phyloP scores from a whole-genome alignment of 1,140 invertebrate species.

The Phortica variegata region DNA sequence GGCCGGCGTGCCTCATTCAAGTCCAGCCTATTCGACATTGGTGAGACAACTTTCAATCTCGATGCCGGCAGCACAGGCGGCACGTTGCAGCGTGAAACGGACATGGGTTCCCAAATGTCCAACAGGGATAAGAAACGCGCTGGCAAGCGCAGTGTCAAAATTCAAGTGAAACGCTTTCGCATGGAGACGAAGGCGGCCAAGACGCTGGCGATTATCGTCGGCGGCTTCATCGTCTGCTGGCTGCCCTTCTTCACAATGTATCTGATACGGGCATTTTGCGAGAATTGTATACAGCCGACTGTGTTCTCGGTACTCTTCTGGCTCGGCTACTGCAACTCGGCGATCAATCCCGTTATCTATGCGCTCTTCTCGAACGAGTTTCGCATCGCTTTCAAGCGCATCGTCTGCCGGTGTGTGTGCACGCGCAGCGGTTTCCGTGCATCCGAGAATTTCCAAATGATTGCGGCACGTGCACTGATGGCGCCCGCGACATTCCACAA shows the following conservation, averaged over 20 bases:
- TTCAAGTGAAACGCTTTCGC: slow-evolving; percentile 65
- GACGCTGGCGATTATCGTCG: slow-evolving; percentile 87
- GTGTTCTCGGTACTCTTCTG: slow-evolving; percentile 84
- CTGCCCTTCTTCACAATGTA: slow-evolving; percentile 88
- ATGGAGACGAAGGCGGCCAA: slow-evolving; percentile 87
- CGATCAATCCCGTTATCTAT: slow-evolving; percentile 84
- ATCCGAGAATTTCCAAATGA: slow-evolving; percentile 56
- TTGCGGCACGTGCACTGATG: slow-evolving; percentile 48
- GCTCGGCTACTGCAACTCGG: slow-evolving; percentile 91
- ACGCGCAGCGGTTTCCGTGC: slow-evolving; percentile 53
- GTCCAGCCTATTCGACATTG: slow-evolving; percentile 48
- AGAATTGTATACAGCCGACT: slow-evolving; percentile 67
- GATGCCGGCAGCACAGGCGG: slow-evolving; percentile 13
- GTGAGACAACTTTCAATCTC: slow-evolving; percentile 46
- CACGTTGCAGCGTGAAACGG: slow-evolving; percentile 18
- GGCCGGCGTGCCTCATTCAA: slow-evolving; percentile 37
- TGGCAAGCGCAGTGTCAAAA: slow-evolving; percentile 58
- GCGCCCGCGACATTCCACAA: slow-evolving; percentile 54
- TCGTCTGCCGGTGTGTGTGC: slow-evolving; percentile 66
- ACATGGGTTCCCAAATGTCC: slow-evolving; percentile 18
- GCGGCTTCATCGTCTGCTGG: slow-evolving; percentile 90
- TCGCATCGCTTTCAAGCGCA: slow-evolving; percentile 77
- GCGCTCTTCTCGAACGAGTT: slow-evolving; percentile 85
- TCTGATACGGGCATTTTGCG: slow-evolving; percentile 72
- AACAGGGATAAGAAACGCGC: slow-evolving; percentile 54